phyloP scores from a whole-genome alignment of 2,888 invertebrate genomes.

The Andricus curvator region DNA sequence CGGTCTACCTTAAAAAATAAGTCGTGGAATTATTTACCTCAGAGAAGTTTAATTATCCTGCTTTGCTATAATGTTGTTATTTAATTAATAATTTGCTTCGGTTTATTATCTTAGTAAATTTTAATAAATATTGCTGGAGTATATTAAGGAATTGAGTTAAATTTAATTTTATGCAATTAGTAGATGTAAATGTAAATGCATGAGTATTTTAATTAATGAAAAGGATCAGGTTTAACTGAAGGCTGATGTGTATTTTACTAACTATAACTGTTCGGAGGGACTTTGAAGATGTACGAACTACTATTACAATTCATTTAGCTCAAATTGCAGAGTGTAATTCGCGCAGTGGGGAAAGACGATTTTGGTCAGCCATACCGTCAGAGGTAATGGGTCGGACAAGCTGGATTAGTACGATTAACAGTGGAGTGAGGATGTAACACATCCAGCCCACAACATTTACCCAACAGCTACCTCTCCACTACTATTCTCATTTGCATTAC shows the following conservation, averaged over 20 bases:
- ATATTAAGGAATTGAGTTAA: not conserved
- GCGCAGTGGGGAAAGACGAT: constrained; percentile 28
- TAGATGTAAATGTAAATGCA: not conserved
- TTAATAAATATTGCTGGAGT: not conserved
- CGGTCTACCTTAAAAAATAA: too few relatives aligned
- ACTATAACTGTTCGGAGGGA: not conserved
- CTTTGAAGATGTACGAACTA: constrained; percentile 17
- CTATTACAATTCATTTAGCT: constrained; percentile 21
- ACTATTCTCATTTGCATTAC: not conserved
- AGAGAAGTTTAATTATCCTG: too few relatives aligned
- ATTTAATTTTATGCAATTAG: not conserved
- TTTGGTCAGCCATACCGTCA: constrained; percentile 10
- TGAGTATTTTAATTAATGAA: not conserved
- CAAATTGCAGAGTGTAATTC: constrained; percentile 32
- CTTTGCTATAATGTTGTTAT: too few relatives aligned
- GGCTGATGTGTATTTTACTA: not conserved
- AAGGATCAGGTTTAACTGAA: not conserved
- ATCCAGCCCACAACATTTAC: constrained; percentile 20
- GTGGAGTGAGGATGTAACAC: constrained; percentile 10
- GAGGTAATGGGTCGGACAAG: constrained; percentile 33
- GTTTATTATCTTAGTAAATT: not conserved
- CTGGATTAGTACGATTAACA: constrained; percentile 22
- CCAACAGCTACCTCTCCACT: not conserved
- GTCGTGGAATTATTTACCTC: too few relatives aligned
- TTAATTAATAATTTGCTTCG: constrained; percentile 1